phyloP scores from a whole-genome alignment of 2,797 vertebrate genomes.

The Trachops cirrhosus region DNA sequence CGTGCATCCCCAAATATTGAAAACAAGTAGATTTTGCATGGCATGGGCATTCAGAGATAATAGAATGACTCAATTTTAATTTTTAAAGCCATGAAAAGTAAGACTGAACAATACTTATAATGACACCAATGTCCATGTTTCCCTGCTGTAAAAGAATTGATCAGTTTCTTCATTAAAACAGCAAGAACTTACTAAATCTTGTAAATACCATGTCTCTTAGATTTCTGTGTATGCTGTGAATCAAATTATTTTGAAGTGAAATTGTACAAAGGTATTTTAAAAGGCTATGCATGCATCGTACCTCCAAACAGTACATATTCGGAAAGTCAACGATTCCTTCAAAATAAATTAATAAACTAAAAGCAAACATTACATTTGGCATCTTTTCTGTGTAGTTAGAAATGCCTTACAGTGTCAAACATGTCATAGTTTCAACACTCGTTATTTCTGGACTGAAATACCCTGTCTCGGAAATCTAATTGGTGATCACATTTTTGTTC shows the following conservation, averaged over 20 bases:
- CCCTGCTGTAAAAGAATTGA: slow-evolving; percentile 80
- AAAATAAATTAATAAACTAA: slow-evolving; percentile 86
- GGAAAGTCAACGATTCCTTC: slow-evolving; percentile 80
- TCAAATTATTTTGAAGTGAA: slow-evolving; percentile 83
- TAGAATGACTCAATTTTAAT: slow-evolving; percentile 76
- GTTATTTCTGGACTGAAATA: slow-evolving; percentile 44
- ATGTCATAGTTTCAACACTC: slow-evolving; percentile 13
- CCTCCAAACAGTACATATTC: slow-evolving; percentile 82
- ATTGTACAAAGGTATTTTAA: slow-evolving; percentile 85
- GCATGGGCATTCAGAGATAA: slow-evolving; percentile 76
- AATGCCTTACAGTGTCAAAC: not conserved
- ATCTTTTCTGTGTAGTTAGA: slow-evolving; percentile 82
- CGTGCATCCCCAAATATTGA: slow-evolving; percentile 80
- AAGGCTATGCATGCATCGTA: slow-evolving; percentile 85
- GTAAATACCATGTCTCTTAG: slow-evolving; percentile 83
- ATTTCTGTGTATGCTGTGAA: slow-evolving; percentile 85
- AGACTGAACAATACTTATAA: slow-evolving; percentile 81
- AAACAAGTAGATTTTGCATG: slow-evolving; percentile 74
- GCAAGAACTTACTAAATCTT: slow-evolving; percentile 81
- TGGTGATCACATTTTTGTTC: not conserved
- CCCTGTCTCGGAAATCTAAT: not conserved
- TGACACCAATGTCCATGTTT: slow-evolving; percentile 79
- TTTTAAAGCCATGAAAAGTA: slow-evolving; percentile 77
- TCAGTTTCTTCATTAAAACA: slow-evolving; percentile 83
- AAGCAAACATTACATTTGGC: slow-evolving; percentile 81